phyloP scores from a whole-genome alignment of 2,113 vertebrate species.

The Salvator merianae region DNA sequence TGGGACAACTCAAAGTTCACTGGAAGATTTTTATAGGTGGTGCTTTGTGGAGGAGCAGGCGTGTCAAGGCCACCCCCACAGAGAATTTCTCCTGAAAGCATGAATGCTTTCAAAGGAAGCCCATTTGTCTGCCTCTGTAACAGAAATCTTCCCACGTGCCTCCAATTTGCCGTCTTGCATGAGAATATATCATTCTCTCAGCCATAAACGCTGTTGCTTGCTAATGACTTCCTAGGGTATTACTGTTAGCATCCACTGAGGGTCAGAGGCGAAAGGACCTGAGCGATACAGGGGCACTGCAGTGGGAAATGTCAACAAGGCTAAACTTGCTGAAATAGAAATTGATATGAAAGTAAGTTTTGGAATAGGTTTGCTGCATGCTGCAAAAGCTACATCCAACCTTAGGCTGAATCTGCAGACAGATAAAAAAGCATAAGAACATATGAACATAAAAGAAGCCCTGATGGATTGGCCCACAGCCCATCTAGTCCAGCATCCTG shows the following conservation, averaged over 20 bases:
- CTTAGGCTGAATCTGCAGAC: no score
- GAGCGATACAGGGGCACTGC: not conserved
- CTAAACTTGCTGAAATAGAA: not conserved
- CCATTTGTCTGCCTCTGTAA: constrained; percentile 14
- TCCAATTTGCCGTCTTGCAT: constrained; percentile 26
- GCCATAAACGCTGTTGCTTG: constrained; percentile 7
- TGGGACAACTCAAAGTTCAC: constrained; percentile 23
- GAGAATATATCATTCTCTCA: not conserved
- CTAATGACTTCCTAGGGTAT: not conserved
- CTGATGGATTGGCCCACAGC: no score
- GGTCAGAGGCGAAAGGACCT: no score
- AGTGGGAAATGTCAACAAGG: not conserved
- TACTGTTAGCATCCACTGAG: not conserved
- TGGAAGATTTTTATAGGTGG: constrained; percentile 2
- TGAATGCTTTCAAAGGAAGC: constrained; percentile 9
- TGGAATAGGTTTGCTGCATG: not conserved
- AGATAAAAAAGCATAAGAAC: no score
- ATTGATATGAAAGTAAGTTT: not conserved
- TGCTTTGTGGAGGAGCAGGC: constrained; percentile 11
- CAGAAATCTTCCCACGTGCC: constrained; percentile 18
- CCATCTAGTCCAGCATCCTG: no score
- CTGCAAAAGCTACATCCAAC: no score
- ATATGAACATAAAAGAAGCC: no score
- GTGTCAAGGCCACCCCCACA: not conserved
- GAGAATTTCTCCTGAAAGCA: constrained; percentile 32